phyloP scores from a whole-genome alignment of 2,113 vertebrate genomes.

The Mystacornis crossleyi region DNA sequence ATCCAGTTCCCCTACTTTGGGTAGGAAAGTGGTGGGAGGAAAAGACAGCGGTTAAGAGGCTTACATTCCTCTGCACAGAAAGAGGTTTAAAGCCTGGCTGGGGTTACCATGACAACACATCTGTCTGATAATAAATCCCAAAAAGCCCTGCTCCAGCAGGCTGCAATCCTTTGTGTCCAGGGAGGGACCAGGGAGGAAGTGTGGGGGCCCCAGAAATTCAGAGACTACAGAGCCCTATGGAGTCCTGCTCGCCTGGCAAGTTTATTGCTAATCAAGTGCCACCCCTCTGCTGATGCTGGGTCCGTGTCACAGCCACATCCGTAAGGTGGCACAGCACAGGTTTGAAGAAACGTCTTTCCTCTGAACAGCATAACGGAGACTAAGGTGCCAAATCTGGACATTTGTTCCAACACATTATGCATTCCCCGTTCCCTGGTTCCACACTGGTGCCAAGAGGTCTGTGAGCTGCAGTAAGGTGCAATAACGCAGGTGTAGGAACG shows the following conservation, averaged over 20 bases:
- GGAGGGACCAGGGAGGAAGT: background rate
- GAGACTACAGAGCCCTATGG: background rate
- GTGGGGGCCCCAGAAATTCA: background rate
- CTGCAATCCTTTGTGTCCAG: background rate
- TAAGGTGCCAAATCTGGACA: background rate
- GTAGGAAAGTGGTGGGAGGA: background rate
- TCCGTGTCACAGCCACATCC: background rate
- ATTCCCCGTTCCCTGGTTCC: background rate
- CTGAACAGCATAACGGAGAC: background rate
- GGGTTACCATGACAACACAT: constrained; percentile 70
- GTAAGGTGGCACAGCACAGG: background rate
- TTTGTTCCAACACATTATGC: background rate
- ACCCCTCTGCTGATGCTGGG: background rate
- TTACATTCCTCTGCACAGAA: constrained; percentile 47
- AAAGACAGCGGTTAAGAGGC: constrained; percentile 10
- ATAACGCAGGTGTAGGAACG: background rate
- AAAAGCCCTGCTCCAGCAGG: constrained; percentile 8
- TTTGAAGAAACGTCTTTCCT: background rate
- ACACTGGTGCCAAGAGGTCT: background rate
- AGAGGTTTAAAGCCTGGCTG: constrained; percentile 56
- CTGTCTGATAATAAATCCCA: constrained; percentile 59
- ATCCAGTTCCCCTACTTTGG: background rate
- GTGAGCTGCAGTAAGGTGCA: background rate
- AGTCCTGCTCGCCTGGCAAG: background rate
- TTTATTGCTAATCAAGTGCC: background rate